Evolutionary conservation across 2,888 invertebrate genomes (phyloP), one percentile per base, ranked within the genome.

Genomic region (Polydrusus tereticollis): DNA sequence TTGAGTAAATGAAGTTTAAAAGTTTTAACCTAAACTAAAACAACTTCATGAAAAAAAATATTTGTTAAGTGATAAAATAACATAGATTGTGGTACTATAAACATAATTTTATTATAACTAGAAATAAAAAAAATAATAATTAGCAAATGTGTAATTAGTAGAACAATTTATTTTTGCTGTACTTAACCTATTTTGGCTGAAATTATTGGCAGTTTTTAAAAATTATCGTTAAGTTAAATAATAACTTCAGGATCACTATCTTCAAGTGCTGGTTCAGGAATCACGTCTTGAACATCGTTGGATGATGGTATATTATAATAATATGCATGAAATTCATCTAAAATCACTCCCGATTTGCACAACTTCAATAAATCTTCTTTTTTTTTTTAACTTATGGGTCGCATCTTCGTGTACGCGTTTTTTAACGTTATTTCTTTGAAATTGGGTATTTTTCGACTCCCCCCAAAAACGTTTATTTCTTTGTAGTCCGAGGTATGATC

Each of bases 391-490:
- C 43, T 20, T 5, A 60, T 60, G 6, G 60, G 41, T 43, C 14
- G 21, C 2, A 14, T 1, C 23, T 60, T 60, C 2, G 7, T 10
- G 36, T 45, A 45, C 1, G 45, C 45, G 3, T 45, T 16, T 45
- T 45, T 2, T 16, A 45, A 45, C 2, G 16, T 45, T 12, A 16
- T 45, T 45, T 45, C 16, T n/a, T n/a, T n/a, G n/a, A n/a, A 45
- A 45, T 45, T 16, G 10, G 16, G 45, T 21, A 36, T 43, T 2
- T 45, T 59, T 2, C 59, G 20, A 23, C 66, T 66, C 26, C 64
- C 65, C 10, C 36, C n/a, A n/a, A n/a, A 43, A 58, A 75, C 63
- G 29, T 43, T 38, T 29, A 72, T 72, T n/a, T 63, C 60, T 33
- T 50, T 47, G 55, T 70, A 73, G 1, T 70, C 73, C 0, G 55